Conservation (phyloP, 2,113 vertebrate species). For the Cololabis saira region DNA sequence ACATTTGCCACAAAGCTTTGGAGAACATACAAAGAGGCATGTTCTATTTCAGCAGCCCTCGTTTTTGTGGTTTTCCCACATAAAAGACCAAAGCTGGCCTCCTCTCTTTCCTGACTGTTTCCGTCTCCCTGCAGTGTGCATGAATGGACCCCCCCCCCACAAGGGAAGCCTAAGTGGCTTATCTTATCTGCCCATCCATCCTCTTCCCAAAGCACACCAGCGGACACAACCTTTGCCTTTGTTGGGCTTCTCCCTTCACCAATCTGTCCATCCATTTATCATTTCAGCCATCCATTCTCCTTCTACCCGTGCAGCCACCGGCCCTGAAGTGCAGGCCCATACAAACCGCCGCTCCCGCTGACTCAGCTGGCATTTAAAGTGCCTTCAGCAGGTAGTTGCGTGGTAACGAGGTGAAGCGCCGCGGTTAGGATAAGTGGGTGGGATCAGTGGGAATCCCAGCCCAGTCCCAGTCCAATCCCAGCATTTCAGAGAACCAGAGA, state of each 20-base stretch:
- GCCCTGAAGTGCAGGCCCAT: background rate
- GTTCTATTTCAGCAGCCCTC: background rate
- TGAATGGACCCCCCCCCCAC: background rate
- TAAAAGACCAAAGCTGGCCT: background rate
- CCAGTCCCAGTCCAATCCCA: background rate
- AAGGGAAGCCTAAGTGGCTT: background rate
- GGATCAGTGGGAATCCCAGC: constrained; percentile 10
- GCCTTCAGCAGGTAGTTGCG: constrained; percentile 25
- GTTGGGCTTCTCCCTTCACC: background rate
- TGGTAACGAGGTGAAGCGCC: constrained; percentile 20
- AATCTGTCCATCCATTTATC: constrained; percentile 10
- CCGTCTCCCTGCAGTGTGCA: background rate
- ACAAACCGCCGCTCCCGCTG: background rate
- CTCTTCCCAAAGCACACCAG: background rate
- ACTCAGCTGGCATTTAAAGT: background rate
- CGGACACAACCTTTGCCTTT: background rate
- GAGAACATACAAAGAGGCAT: no score
- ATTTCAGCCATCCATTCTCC: background rate
- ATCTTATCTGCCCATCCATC: background rate
- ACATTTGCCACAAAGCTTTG: no score
- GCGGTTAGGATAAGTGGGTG: background rate
- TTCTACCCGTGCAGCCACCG: background rate
- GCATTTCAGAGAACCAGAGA: background rate
- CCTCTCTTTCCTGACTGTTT: no score
- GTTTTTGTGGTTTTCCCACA: background rate